phyloP scores from a whole-genome alignment of 2,797 vertebrate species.

The Dipus sagitta region DNA sequence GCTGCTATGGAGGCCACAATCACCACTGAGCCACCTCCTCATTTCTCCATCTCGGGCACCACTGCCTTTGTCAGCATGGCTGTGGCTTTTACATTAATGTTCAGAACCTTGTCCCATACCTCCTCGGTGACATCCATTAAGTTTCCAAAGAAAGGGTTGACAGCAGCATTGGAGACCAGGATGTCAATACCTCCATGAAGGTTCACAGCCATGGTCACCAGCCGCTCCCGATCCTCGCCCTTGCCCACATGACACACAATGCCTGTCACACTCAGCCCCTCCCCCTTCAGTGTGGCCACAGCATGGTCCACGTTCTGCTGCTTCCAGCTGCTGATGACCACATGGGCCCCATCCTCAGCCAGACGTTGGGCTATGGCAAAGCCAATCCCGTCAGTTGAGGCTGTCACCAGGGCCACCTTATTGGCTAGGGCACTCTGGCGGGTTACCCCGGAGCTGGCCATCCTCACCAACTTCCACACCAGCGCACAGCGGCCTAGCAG shows the following conservation, averaged over 20 bases:
- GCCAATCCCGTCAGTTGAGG: slow-evolving; percentile 92
- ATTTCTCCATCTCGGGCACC: slow-evolving; percentile 92
- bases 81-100: slow-evolving; percentile 92
- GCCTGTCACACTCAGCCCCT: slow-evolving; percentile 91
- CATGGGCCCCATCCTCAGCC: slow-evolving; percentile 92
- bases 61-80: slow-evolving; percentile 92
- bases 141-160: slow-evolving; percentile 93
- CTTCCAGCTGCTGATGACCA: slow-evolving; percentile 94
- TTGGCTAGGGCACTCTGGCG: slow-evolving; percentile 85
- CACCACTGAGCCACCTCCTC: slow-evolving; percentile 93
- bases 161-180: slow-evolving; percentile 93
- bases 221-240: slow-evolving; percentile 89
- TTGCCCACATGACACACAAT: slow-evolving; percentile 93
- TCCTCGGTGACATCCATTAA: slow-evolving; percentile 92
- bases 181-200: slow-evolving; percentile 93
- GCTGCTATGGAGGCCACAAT: slow-evolving; percentile 92
- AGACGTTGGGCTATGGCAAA: slow-evolving; percentile 91
- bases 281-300: slow-evolving; percentile 87
- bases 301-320: slow-evolving; percentile 93
- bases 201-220: slow-evolving; percentile 91
- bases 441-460: slow-evolving; percentile 44
- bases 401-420: slow-evolving; percentile 94
- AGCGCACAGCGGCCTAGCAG: not conserved
- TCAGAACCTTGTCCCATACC: slow-evolving; percentile 93
- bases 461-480: not conserved